These are phyloP conservation scores for Drosophila nr. perissopoda DNA, from an alignment of 2,888 invertebrate genomes.

Conservation along the genomic window DNA sequence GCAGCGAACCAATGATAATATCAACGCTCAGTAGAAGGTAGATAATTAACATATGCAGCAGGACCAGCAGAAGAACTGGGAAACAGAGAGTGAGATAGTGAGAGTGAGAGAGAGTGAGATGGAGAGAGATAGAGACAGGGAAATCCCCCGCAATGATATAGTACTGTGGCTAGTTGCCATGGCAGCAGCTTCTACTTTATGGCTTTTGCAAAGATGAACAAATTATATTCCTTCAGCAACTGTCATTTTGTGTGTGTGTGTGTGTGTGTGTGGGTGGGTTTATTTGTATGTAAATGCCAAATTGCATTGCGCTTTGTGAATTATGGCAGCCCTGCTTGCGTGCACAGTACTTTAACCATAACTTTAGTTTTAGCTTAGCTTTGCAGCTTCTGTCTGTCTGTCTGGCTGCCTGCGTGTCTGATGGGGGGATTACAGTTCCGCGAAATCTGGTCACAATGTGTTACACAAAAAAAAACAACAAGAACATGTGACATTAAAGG, in stretches of 20 bases:
- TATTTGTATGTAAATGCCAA: conserved; percentile 45
- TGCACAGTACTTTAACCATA: conserved; percentile 39
- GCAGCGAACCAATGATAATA: conserved; percentile 43
- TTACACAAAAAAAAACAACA: conserved; percentile 49
- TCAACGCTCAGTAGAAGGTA: conserved; percentile 34
- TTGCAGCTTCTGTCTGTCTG: neutral
- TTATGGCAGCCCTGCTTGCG: conserved; percentile 68
- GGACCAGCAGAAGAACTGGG: neutral
- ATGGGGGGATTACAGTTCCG: conserved; percentile 34
- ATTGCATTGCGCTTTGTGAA: conserved; percentile 65
- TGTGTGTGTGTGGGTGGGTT: conserved; percentile 10
- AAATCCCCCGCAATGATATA: conserved; percentile 34
- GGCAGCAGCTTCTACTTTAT: conserved; percentile 45
- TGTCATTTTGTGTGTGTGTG: conserved; percentile 15
- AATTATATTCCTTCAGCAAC: conserved; percentile 28
- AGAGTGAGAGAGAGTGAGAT: neutral
- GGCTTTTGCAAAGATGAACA: conserved; percentile 31
- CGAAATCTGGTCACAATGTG: conserved; percentile 76
- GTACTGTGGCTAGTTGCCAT: conserved; percentile 39
- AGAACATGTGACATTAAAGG: conserved; percentile 39
- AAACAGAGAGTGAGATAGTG: neutral
- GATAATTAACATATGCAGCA: conserved; percentile 63
- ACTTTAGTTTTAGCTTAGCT: conserved; percentile 16
- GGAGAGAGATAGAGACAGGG: neutral
- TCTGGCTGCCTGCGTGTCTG: neutral